Conservation (phyloP, 1,140 invertebrate species). For the Philotrypesis tridentata region DNA sequence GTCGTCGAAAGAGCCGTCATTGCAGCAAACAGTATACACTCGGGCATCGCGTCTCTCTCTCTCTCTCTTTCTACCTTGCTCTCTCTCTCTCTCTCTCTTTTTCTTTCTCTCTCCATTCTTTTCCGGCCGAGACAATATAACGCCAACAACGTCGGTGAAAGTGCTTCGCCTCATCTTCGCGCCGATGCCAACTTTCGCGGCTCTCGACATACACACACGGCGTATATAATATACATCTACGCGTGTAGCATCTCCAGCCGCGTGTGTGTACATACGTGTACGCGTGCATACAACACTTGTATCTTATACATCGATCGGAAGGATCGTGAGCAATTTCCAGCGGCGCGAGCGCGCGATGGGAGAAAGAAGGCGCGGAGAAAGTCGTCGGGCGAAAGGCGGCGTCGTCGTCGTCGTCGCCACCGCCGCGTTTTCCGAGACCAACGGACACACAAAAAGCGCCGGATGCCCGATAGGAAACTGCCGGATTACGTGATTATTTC, state of each 20-base stretch:
- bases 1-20: not conserved
- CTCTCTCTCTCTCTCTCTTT: conserved; percentile 1
- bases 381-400: conserved; percentile 28
- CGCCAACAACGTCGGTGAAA: not conserved
- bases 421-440: conserved; percentile 3
- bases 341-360: not conserved
- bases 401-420: not conserved
- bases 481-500: conserved; percentile 6
- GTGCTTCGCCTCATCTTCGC: not conserved
- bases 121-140: not conserved
- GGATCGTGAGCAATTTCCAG: conserved; percentile 22
- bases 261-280: not conserved
- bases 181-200: not conserved
- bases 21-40: not conserved
- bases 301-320: conserved; percentile 13
- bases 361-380: conserved; percentile 21
- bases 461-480: conserved; percentile 4
- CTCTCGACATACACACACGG: not conserved
- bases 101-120: not conserved
- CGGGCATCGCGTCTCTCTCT: not conserved
- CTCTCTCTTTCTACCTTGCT: conserved; percentile 1
- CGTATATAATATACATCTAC: too few relatives aligned
- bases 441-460: not conserved
- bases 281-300: too few relatives aligned
- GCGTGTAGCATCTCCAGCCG: not conserved